A percentile compares a stretch with the other conserved stretches of the same genome.
Conservation (phyloP, 37 sponge, comb jelly and placozoan species). For the Ianthella basta region DNA sequence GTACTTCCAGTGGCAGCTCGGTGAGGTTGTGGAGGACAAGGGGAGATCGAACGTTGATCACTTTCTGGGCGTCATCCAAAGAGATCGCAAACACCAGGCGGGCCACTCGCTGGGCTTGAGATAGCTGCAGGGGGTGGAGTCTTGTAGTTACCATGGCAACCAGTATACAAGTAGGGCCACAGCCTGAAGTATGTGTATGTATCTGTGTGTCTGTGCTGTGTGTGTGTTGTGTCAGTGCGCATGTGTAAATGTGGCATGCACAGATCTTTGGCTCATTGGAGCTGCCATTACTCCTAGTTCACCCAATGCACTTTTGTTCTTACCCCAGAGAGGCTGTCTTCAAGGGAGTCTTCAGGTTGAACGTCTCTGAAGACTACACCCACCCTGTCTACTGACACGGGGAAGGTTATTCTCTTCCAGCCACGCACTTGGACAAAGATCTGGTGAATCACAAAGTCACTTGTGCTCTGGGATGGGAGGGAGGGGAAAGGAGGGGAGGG, state of each 20-base stretch:
- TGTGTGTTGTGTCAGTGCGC: conserved; percentile 5
- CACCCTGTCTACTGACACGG: conserved; percentile 89
- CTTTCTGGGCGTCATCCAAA: conserved; percentile 76
- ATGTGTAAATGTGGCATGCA: not conserved
- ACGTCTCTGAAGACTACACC: conserved; percentile 90
- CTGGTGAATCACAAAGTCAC: conserved; percentile 75
- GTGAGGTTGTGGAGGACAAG: conserved; percentile 79
- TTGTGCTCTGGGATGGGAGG: conserved; percentile 41
- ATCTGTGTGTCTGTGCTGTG: not conserved
- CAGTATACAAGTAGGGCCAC: not conserved
- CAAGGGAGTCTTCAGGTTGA: conserved; percentile 29
- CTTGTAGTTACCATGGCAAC: not conserved
- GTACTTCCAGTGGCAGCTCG: conserved; percentile 76
- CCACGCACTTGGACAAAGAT: conserved; percentile 85
- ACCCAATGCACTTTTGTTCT: not conserved
- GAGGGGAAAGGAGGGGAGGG: not conserved
- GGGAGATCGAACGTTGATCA: conserved; percentile 88
- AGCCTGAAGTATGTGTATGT: not conserved
- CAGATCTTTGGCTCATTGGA: not conserved
- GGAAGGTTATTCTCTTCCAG: conserved; percentile 76
- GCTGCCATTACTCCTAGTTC: not conserved
- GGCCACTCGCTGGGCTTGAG: conserved; percentile 28
- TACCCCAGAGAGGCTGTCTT: not conserved
- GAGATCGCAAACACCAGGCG: conserved; percentile 83
- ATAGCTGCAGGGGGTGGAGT: conserved; percentile 4